Base-by-base conservation (phyloP, 2,797 vertebrate species). In the Hippoglossus hippoglossus region DNA sequence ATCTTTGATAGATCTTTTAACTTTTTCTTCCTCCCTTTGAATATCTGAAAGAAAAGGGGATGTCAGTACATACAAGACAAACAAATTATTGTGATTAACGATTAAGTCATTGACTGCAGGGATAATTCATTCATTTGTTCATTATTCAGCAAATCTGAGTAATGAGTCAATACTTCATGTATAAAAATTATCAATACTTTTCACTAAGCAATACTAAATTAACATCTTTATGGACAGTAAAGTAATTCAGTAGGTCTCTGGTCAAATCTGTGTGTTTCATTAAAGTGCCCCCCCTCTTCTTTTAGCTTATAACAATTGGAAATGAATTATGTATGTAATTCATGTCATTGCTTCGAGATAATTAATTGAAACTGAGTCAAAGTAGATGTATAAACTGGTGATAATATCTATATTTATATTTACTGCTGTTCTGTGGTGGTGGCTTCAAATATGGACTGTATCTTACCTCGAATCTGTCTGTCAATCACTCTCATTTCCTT, bases 401-500 rank as follows among this genome's bases (percentile, higher is more conserved):
- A 13, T 12, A 12, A 39, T 39, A 39, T 44, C 5, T 22, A 28
- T 34, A 55, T 3, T 7, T 19, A n/a, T n/a, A 53, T 25, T n/a
- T 18, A 22, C 6, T 15, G 56, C 21, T 0, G 36, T 39, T 39
- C 12, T 39, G 36, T 39, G 36, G 36, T 39, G 36, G 10, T 39
- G 12, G 36, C 12, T 12, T 39, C 10, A 39, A 12, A 13, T 39
- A 39, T 39, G 13, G 34, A 36, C 34, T 7, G 21, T 6, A 46
- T 82, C 93, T 95, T 90, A 99, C 98, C 98, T 96, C 97, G 91
- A 80, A 99, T 98, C 92, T 99, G 98, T 92, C 97, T 96, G 90
- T 99, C 98, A 89, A 99, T 95, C 81, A 96, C 93, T 84, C 98
- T 95, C 95, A 97, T 97, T 92, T 99, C 98, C 90, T 96, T 99